Evolutionary conservation across 2,113 vertebrate species (phyloP), one percentile per base, ranked within the genome.

Genomic region (Isurus oxyrinchus): DNA sequence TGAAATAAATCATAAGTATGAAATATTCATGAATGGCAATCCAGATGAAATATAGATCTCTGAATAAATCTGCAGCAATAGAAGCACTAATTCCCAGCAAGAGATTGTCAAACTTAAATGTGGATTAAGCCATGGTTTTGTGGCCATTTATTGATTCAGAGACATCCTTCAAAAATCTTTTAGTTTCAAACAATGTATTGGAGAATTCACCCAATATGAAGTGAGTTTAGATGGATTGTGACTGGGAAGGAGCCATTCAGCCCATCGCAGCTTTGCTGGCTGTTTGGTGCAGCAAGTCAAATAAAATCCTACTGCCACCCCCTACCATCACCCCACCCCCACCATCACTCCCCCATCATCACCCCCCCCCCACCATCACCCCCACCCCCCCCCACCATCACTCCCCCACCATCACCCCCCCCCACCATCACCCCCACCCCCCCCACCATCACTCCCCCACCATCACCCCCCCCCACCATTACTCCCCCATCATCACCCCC

Each of bases 1-100:
- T 90, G 87, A 90, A 90, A 90, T 90, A 53, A 57, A 90, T 90
- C 87, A 90, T 25, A 90, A 35, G 23, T 27, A 55, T 90, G 55
- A 90, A 90, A 90, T 90, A 90, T 90, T 90, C 87, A 90, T 35
- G 27, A 59, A 31, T 8, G 25, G 25, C 49, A 57, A 10, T 7
- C 53, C 2, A 13, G 25, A 90, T 91, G 88, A 91, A 91, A 91
- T 88, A 88, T 31, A 88, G 86, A 53, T 31, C 25, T n/a, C 11
- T n/a, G 57, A 35, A 61, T 61, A 57, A 91, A 31, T 59, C 88
- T 35, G 59, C 57, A n/a, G 31, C 55, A 14, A 2, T 27, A n/a
- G 35, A 14, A 91, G 31, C 55, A 21, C 27, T 31, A 31, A 91
- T 57, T 55, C 57, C 23, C 27, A 55, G 23, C 0, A 25, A 57